Evolutionary conservation across 2,797 vertebrate species (phyloP).

Genomic region (Poecilia picta): DNA sequence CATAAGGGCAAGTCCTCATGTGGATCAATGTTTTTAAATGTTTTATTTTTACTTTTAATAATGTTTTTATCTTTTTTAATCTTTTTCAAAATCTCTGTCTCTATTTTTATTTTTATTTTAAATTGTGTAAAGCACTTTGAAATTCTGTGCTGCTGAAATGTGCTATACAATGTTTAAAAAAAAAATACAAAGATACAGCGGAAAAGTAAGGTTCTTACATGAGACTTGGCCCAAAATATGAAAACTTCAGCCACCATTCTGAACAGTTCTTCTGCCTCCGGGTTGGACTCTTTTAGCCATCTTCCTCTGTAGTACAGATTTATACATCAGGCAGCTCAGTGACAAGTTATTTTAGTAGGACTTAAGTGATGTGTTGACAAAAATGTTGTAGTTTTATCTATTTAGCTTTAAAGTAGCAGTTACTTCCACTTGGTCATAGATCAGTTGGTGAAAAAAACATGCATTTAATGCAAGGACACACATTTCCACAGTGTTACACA

Average conservation of each 20-base stretch:
- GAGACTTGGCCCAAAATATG: conserved; percentile 97
- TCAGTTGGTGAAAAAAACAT: not conserved
- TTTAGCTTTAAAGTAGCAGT: not conserved
- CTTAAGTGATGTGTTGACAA: not conserved
- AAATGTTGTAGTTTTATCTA: not conserved
- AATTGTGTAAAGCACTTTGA: too few relatives aligned
- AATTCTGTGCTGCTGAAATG: too few relatives aligned
- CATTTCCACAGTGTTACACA: not conserved
- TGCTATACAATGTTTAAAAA: too few relatives aligned
- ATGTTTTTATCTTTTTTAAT: too few relatives aligned
- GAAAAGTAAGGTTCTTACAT: conserved; percentile 79
- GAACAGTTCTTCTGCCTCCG: conserved; percentile 91
- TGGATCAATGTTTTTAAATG: too few relatives aligned
- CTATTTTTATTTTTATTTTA: too few relatives aligned
- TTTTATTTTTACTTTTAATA: too few relatives aligned
- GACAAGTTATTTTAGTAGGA: not conserved
- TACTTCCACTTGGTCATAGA: not conserved
- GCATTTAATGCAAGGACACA: not conserved
- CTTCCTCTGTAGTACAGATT: conserved; percentile 81
- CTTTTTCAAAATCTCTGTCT: too few relatives aligned
- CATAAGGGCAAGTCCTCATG: too few relatives aligned
- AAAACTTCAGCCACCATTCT: conserved; percentile 97
- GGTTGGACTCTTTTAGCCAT: conserved; percentile 93
- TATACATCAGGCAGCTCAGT: not conserved
- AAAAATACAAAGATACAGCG: too few relatives aligned